These are phyloP conservation scores for Lycophotia porphyrea DNA, from an alignment of 2,888 invertebrate genomes.

Conservation along the genomic window DNA sequence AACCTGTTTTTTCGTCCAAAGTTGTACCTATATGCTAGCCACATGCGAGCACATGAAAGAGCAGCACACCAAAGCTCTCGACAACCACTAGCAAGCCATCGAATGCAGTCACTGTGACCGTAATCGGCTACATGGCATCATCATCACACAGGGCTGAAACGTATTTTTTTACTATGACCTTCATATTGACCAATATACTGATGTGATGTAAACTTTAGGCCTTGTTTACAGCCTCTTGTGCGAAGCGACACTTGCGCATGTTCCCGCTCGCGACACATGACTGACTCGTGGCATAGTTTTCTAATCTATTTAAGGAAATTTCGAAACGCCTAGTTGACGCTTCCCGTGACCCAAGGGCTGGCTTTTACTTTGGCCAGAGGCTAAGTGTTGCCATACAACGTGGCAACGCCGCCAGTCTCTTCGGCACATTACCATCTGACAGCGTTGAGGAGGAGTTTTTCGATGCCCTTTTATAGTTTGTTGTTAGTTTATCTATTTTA, in stretches of 20 bases:
- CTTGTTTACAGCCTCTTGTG: too few relatives aligned
- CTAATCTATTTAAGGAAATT: too few relatives aligned
- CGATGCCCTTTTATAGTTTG: too few relatives aligned
- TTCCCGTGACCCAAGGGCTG: too few relatives aligned
- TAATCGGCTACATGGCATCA: neutral
- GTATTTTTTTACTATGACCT: neutral
- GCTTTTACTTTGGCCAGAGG: too few relatives aligned
- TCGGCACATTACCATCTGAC: too few relatives aligned
- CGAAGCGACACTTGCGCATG: neutral
- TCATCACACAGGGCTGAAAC: neutral
- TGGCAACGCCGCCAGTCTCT: too few relatives aligned
- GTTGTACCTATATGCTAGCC: neutral
- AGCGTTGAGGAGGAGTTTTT: too few relatives aligned
- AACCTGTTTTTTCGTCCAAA: neutral
- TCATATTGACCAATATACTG: neutral
- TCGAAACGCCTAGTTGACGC: too few relatives aligned
- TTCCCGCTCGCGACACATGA: neutral
- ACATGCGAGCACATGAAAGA: neutral
- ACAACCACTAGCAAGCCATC: neutral
- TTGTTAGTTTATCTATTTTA: too few relatives aligned
- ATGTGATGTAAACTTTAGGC: neutral
- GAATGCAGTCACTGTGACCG: neutral
- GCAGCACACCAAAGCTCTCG: neutral
- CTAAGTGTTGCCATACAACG: too few relatives aligned
- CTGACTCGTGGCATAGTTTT: neutral